A percentile compares a stretch with the other conserved stretches of the same genome.
These are phyloP conservation scores for Drosophila buzzatii DNA, from an alignment of 2,888 invertebrate genomes.

Conservation along the genomic window DNA sequence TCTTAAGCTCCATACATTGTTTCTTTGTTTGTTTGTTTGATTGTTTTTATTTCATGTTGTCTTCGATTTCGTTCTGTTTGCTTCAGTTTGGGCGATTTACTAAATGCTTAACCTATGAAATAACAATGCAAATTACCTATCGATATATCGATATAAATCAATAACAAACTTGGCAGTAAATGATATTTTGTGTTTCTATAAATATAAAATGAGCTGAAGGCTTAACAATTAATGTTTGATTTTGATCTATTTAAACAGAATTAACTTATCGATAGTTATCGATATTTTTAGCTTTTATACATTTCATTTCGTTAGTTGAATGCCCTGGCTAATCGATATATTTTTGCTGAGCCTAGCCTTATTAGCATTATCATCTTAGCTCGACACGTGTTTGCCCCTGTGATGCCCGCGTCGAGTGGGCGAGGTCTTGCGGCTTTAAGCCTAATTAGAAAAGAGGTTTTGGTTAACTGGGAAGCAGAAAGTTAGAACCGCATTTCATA, in stretches of 20 bases:
- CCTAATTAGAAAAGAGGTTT: conserved; percentile 57
- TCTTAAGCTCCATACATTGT: neutral
- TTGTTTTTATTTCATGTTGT: conserved; percentile 23
- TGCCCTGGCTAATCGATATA: neutral
- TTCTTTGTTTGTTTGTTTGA: conserved; percentile 12
- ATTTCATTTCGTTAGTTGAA: neutral
- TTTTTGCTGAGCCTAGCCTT: neutral
- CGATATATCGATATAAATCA: neutral
- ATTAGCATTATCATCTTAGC: neutral
- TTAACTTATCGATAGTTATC: neutral
- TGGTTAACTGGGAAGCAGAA: neutral
- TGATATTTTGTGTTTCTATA: neutral
- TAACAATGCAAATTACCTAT: neutral
- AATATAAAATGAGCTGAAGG: neutral
- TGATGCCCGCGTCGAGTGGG: neutral
- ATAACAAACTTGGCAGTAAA: neutral
- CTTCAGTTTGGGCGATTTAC: neutral
- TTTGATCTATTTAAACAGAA: neutral
- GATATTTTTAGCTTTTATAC: neutral
- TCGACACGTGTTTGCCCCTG: conserved; percentile 19
- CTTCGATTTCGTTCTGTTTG: conserved; percentile 12
- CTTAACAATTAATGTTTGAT: neutral
- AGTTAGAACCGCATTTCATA: conserved; percentile 52
- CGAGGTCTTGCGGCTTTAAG: conserved; percentile 23
- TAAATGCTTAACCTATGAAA: neutral